Evolutionary conservation across 2,797 vertebrate genomes (phyloP), one percentile per base, ranked within the genome.

Genomic region (Anabacerthia variegaticeps): DNA sequence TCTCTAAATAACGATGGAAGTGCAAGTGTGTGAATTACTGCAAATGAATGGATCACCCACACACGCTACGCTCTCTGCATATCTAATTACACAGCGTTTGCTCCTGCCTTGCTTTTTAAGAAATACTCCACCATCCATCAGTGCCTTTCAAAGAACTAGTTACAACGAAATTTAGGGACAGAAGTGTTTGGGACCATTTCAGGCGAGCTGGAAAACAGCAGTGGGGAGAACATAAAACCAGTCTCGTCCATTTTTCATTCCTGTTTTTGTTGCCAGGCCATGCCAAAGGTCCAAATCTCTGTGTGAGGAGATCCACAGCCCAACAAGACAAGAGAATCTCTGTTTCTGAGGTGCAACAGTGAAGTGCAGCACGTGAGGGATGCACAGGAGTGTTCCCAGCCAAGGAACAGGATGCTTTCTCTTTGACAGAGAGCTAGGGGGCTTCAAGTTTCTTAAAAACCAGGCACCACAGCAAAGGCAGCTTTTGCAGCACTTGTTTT

Each of bases 1-100:
- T 95, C 94, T 89, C 94, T 92, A 92, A 93, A 84, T 71, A 87
- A 91, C 2, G 59, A 94, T 92, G 92, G 91, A 95, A 84, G 44
- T 49, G 80, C 76, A 66, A 94, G 91, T 74, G 85, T 69, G 79
- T 69, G 92, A 44, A 52, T 92, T 75, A 72, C 92, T 93, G 86
- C 92, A 73, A 49, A 73, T 91, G 80, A 92, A 95, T 84, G 77
- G 49, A 76, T 92, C 94, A 82, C 91, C 91, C 94, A 94, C 91
- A 84, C 61, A 10, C 2, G 8, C 84, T 69, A 91, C 14, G 2
- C 80, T 78, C 58, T 20, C 76, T 85, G 87, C 89, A 85, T 91
- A 58, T 84, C 71, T 95, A 94, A 95, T 93, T 85, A 78, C 71
- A 61, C 59, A 51, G 63, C 2, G 1, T 49, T 94, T 90, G 88